A percentile compares a stretch with the other conserved stretches of the same genome.
These are phyloP conservation scores for Leucosticte australis DNA, from an alignment of 2,113 vertebrate genomes.

Conservation along the genomic window DNA sequence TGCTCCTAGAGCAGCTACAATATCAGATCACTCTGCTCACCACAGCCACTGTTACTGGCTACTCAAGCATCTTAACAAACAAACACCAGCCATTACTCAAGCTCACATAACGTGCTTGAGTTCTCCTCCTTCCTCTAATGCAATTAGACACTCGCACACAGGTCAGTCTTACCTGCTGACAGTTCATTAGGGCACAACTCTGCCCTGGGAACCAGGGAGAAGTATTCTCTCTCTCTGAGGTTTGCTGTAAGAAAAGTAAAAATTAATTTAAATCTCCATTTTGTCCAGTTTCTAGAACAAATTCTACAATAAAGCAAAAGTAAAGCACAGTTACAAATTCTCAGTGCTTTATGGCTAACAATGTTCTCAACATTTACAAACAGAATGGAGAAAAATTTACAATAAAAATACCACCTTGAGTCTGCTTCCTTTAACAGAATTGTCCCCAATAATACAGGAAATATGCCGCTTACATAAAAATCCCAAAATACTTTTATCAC, in stretches of 20 bases:
- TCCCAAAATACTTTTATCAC: not conserved
- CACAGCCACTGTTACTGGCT: not conserved
- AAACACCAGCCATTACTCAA: not conserved
- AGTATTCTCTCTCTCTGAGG: conserved; percentile 45
- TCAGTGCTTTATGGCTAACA: not conserved
- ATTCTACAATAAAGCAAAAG: not conserved
- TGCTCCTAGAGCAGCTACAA: not conserved
- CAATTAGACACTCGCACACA: not conserved
- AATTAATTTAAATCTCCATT: not conserved
- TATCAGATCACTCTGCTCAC: not conserved
- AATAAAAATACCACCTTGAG: not conserved
- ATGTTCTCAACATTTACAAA: not conserved
- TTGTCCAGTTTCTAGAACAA: not conserved
- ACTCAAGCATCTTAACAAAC: not conserved
- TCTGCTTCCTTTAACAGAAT: not conserved
- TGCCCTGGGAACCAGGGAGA: conserved; percentile 39
- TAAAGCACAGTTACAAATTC: not conserved
- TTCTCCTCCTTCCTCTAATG: not conserved
- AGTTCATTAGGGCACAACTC: not conserved
- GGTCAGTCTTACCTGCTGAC: conserved; percentile 56
- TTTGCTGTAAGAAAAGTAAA: conserved; percentile 36
- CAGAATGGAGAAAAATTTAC: not conserved
- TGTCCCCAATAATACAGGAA: not conserved
- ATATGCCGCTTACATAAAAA: not conserved
- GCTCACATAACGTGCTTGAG: not conserved